phyloP scores from a whole-genome alignment of 1,140 invertebrate genomes.

The Oedothorax gibbosus region DNA sequence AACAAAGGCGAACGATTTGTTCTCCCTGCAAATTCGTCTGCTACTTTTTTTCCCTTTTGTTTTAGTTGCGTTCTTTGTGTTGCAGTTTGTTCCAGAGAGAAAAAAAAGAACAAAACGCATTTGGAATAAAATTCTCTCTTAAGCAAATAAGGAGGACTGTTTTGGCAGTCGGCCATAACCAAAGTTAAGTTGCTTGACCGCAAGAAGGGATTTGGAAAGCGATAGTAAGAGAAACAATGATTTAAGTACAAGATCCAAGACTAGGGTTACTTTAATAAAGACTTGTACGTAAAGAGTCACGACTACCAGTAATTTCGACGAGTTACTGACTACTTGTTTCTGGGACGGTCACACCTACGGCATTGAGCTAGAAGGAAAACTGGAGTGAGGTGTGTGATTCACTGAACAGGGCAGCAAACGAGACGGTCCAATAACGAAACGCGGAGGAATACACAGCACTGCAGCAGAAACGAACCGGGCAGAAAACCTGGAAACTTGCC shows the following conservation, averaged over 20 bases:
- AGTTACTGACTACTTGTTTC: too few relatives aligned
- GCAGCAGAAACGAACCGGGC: too few relatives aligned
- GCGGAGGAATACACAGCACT: too few relatives aligned
- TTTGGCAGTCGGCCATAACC: slow-evolving; percentile 41
- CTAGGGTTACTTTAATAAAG: too few relatives aligned
- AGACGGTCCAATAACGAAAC: too few relatives aligned
- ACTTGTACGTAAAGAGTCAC: too few relatives aligned
- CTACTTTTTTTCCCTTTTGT: slow-evolving; percentile 15
- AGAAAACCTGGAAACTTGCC: too few relatives aligned
- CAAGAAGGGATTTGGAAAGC: neutral
- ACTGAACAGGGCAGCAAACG: too few relatives aligned
- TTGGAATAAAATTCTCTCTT: slow-evolving; percentile 49
- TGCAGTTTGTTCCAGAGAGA: neutral
- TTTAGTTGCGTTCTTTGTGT: neutral
- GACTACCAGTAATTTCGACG: too few relatives aligned
- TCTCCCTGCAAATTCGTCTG: neutral
- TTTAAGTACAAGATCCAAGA: neutral
- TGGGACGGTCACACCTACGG: too few relatives aligned
- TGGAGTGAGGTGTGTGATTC: too few relatives aligned
- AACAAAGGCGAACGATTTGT: slow-evolving; percentile 53
- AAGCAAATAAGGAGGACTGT: slow-evolving; percentile 49
- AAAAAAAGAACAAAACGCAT: slow-evolving; percentile 22
- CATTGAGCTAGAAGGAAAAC: too few relatives aligned
- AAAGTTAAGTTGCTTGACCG: slow-evolving; percentile 46
- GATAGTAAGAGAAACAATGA: neutral